Evolutionary conservation across 2,797 vertebrate species (phyloP).

Genomic region (Heterohyrax brucei): DNA sequence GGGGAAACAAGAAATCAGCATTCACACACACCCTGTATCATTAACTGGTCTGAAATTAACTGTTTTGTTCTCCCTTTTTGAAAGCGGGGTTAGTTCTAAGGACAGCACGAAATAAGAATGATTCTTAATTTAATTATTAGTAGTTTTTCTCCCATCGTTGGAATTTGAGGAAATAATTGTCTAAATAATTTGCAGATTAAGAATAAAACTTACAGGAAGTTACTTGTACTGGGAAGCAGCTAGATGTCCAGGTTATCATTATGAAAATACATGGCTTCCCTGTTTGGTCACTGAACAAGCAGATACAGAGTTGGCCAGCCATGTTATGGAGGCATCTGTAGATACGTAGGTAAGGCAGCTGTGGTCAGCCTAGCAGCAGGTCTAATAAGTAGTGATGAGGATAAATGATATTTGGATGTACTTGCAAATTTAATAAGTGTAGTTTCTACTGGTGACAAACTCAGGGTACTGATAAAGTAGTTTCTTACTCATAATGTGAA

Average conservation of each 20-base stretch:
- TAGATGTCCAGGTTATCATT: background rate
- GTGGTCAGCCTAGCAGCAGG: background rate
- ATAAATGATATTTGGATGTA: background rate
- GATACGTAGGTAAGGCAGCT: background rate
- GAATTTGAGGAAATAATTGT: slow-evolving; percentile 46
- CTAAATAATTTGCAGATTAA: slow-evolving; percentile 15
- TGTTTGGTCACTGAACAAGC: background rate
- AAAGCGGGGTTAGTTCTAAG: background rate
- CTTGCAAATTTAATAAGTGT: slow-evolving; percentile 37
- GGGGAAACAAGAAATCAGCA: background rate
- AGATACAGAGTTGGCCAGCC: background rate
- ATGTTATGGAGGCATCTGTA: background rate
- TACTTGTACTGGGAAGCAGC: background rate
- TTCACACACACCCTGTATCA: background rate
- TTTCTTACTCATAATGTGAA: background rate
- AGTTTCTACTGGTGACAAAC: background rate
- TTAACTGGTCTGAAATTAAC: background rate
- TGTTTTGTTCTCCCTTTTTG: slow-evolving; percentile 14
- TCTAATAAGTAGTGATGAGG: background rate
- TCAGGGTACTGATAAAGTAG: background rate
- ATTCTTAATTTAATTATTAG: background rate
- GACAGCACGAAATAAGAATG: background rate
- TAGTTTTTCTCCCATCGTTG: background rate
- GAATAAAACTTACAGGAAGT: background rate
- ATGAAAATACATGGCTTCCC: background rate